phyloP scores from a whole-genome alignment of 2,113 vertebrate species.

The Progne subis region DNA sequence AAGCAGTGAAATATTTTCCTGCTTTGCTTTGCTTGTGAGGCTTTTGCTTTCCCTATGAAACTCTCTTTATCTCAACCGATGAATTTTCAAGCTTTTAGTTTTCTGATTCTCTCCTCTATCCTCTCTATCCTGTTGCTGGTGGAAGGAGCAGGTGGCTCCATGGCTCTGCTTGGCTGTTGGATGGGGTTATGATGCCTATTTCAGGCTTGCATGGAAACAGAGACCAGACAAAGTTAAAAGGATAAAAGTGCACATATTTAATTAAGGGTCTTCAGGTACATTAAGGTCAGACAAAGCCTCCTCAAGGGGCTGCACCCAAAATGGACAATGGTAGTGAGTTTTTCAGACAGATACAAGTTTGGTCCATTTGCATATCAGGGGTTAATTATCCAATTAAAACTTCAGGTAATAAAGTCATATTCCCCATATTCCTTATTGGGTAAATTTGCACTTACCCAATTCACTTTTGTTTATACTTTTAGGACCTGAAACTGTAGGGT shows the following conservation, averaged over 20 bases:
- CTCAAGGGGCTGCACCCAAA: background rate
- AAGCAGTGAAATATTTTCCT: background rate
- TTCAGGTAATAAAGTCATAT: background rate
- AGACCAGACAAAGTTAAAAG: background rate
- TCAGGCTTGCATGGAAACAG: background rate
- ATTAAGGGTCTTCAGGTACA: background rate
- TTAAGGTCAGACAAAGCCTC: background rate
- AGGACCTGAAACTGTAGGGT: background rate
- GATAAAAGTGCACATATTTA: background rate
- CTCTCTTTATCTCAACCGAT: background rate
- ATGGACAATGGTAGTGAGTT: background rate
- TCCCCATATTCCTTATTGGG: background rate
- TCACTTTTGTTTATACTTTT: background rate
- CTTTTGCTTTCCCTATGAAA: background rate
- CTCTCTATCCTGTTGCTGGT: background rate
- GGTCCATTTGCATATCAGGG: background rate
- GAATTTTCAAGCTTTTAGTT: background rate
- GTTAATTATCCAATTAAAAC: background rate
- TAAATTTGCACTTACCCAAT: background rate
- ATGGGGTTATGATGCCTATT: background rate
- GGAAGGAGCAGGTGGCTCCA: rapidly evolving
- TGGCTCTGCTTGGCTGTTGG: background rate
- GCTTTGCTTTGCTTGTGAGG: background rate
- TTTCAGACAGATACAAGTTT: background rate
- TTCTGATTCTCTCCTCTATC: background rate